phyloP scores from a whole-genome alignment of 23 tunicate species.

The Aplidium turbinatum region DNA sequence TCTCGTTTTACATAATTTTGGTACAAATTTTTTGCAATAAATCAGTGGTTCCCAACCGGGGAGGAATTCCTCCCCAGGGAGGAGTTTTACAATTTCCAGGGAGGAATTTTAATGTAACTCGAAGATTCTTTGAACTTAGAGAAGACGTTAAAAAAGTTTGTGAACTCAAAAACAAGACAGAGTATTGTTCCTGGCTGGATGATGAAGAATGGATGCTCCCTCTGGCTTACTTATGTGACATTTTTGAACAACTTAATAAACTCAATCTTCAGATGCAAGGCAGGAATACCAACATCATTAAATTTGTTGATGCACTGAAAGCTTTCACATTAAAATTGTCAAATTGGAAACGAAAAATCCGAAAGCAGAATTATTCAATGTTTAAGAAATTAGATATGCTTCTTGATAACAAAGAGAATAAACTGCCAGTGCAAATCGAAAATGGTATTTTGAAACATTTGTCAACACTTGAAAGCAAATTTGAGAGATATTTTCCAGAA shows the following conservation, averaged over 20 bases:
- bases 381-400: slow-evolving; percentile 52
- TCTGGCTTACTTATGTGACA: slow-evolving; percentile 63
- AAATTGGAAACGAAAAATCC: slow-evolving; percentile 55
- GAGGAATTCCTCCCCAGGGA: no score
- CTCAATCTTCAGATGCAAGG: slow-evolving; percentile 62
- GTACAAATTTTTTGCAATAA: no score
- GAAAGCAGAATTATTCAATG: slow-evolving; percentile 35
- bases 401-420: slow-evolving; percentile 42
- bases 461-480: slow-evolving; percentile 36
- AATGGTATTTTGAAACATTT: slow-evolving; percentile 36
- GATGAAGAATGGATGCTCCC: slow-evolving; percentile 60
- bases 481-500: slow-evolving; percentile 63
- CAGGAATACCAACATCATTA: slow-evolving; percentile 46
- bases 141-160: slow-evolving; percentile 35
- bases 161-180: slow-evolving; percentile 26
- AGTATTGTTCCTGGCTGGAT: slow-evolving; percentile 39
- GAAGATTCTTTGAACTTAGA: slow-evolving; percentile 60
- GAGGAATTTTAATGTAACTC: slow-evolving; percentile 62
- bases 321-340: slow-evolving; percentile 55
- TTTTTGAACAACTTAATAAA: slow-evolving; percentile 68
- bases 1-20: no score
- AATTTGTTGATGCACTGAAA: slow-evolving; percentile 40
- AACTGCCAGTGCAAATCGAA: slow-evolving; percentile 23
- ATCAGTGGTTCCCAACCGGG: no score
- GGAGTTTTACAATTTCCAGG: no score